Evolutionary conservation across 2,113 vertebrate genomes (phyloP).

Genomic region (Albula glossodonta): DNA sequence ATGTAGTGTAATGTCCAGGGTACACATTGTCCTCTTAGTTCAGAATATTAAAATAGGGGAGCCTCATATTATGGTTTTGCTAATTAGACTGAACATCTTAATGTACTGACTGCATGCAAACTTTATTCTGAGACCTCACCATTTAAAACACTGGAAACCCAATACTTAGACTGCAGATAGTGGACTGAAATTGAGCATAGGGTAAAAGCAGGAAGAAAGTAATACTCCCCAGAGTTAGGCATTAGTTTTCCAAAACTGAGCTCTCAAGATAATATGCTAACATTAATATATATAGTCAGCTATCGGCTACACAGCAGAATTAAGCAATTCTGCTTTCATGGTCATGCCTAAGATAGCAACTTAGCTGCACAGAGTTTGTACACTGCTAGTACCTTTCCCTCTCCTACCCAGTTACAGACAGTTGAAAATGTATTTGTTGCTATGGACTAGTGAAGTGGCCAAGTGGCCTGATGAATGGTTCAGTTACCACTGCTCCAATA

Average conservation of each 20-base stretch:
- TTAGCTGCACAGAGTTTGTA: too few species aligned
- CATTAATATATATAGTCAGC: too few species aligned
- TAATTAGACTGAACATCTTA: not conserved
- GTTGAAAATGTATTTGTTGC: too few species aligned
- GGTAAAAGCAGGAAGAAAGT: not conserved
- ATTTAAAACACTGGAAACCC: not conserved
- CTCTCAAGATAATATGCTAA: not conserved
- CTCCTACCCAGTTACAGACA: too few species aligned
- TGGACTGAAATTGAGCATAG: not conserved
- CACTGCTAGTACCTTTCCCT: too few species aligned
- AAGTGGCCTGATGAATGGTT: not conserved
- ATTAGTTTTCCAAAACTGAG: not conserved
- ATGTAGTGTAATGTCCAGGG: not conserved
- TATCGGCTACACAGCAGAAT: too few species aligned
- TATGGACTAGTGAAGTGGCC: not conserved
- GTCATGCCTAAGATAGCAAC: too few species aligned
- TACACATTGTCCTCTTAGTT: not conserved
- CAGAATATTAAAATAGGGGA: not conserved
- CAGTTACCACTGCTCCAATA: not conserved
- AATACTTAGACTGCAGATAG: not conserved
- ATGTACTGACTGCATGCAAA: not conserved
- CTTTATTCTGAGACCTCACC: not conserved
- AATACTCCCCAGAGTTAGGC: not conserved
- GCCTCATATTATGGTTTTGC: not conserved
- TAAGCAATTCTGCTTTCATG: too few species aligned